Conservation (phyloP, 2,888 invertebrate species). For the Cephus runcator region DNA sequence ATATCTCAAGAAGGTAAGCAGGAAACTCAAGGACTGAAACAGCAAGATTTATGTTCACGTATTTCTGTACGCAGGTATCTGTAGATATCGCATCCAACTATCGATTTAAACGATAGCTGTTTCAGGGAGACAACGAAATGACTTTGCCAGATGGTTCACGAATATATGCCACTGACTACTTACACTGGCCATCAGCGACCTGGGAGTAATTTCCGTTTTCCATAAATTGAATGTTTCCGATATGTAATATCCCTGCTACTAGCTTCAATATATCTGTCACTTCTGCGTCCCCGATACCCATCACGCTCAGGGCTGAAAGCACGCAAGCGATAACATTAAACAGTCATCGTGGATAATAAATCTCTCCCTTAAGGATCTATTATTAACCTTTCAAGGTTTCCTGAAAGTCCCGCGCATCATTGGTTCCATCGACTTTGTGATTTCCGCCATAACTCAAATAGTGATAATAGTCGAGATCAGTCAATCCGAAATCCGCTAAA, state of each 20-base stretch:
- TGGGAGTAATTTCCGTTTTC: constrained; percentile 70
- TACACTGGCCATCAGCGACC: constrained; percentile 70
- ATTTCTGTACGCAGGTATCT: too few species aligned
- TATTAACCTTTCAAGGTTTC: constrained; percentile 69
- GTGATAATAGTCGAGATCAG: constrained; percentile 70
- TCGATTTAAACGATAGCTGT: neutral
- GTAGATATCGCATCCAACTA: too few species aligned
- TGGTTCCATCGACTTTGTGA: constrained; percentile 73
- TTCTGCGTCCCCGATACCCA: constrained; percentile 69
- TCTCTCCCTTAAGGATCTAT: neutral
- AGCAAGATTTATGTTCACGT: neutral
- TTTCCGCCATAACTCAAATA: constrained; percentile 72
- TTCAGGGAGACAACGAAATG: neutral
- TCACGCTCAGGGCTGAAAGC: constrained; percentile 70
- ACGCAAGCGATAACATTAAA: neutral
- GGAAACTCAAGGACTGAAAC: constrained; percentile 72
- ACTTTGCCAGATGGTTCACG: neutral
- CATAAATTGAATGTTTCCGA: constrained; percentile 72
- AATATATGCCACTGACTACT: constrained; percentile 39
- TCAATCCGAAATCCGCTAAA: constrained; percentile 70
- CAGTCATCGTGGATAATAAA: neutral
- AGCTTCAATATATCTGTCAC: constrained; percentile 69
- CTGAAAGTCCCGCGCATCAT: constrained; percentile 73
- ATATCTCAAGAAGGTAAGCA: constrained; percentile 71
- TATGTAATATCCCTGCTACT: constrained; percentile 72